Base-by-base conservation (phyloP, 2,797 vertebrate species). In the Brachyrhaphis roseni region DNA sequence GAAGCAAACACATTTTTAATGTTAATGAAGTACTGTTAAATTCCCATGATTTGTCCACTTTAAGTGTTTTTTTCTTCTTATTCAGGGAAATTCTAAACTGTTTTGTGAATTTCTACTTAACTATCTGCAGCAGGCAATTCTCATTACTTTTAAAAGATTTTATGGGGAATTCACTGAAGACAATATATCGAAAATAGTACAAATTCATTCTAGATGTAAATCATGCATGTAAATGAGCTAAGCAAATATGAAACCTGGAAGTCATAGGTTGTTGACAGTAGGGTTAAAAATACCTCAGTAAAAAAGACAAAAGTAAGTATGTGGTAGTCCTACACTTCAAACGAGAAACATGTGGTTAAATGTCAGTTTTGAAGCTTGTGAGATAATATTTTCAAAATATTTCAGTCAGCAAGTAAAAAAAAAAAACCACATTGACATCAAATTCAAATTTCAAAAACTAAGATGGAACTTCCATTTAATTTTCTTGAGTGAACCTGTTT, bases 141-240 rank as follows among this genome's bases (percentile, higher is more conserved):
- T 76, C 41, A 11, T 79, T 80, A 64, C 36, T 57, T 74, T 73
- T 72, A 57, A 49, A 77, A 84, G 55, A 23, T 47, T 79, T 78
- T 75, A 36, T 75, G 78, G 72, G 72, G 73, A 76, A 78, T 83
- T 88, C 64, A 74, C 47, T 31, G 55, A 80, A 87, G 66, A 78
- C 78, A 84, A 80, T 78, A 86, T 55, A 74, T 88, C 66, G 64
- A 57, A 76, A 23, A 78, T 34, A 51, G 68, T 39, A 59, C 41
- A 77, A 80, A 84, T 72, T 80, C 79, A 80, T 71, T 82, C 74
- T 71, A 51, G 78, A 77, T 88, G 86, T 26, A 84, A 86, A 79
- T 85, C 62, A 78, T 79, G 70, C 84, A 81, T 57, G 20, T 78
- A 76, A 82, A 88, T 87, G 79, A 85, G 81, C 43, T 75, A 47